A percentile compares a stretch with the other conserved stretches of the same genome.
phyloP scores from a whole-genome alignment of 2,888 invertebrate genomes.

The Netelia inedita region DNA sequence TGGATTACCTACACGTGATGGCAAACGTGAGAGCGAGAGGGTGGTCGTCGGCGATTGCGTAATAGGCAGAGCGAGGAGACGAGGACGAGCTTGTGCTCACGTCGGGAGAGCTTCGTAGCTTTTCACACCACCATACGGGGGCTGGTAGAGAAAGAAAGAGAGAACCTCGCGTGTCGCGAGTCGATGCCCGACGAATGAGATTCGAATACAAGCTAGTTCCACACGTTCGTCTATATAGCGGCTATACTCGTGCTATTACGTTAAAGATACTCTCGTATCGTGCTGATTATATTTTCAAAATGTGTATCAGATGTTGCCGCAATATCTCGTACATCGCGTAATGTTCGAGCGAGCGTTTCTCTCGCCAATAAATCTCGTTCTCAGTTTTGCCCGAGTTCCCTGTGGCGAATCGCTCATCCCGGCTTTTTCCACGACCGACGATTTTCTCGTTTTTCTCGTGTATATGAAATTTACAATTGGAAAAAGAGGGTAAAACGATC shows the following conservation, averaged over 20 bases:
- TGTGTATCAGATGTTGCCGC: conserved; percentile 47
- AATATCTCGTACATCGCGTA: conserved; percentile 11
- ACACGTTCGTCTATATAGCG: conserved; percentile 10
- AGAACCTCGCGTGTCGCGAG: conserved; percentile 40
- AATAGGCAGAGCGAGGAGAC: conserved; percentile 47
- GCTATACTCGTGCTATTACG: conserved; percentile 26
- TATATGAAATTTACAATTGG: not conserved
- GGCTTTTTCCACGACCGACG: not conserved
- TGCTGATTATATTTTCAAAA: conserved; percentile 25
- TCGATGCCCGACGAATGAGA: conserved; percentile 66
- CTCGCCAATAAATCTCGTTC: not conserved
- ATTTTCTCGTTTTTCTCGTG: no score
- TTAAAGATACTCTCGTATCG: not conserved
- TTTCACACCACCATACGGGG: conserved; percentile 68
- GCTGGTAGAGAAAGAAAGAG: conserved; percentile 48
- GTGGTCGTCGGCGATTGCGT: conserved; percentile 61
- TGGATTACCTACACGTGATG: conserved; percentile 66
- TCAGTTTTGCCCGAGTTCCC: not conserved
- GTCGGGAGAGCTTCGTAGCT: conserved; percentile 46
- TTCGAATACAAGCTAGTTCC: conserved; percentile 37
- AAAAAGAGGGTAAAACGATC: not conserved
- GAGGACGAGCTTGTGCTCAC: conserved; percentile 42
- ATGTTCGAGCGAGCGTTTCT: conserved; percentile 1
- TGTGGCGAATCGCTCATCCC: not conserved
- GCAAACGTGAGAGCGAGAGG: conserved; percentile 58